These are phyloP conservation scores for Siniperca scherzeri DNA, from an alignment of 2,797 vertebrate species.

Conservation along the genomic window DNA sequence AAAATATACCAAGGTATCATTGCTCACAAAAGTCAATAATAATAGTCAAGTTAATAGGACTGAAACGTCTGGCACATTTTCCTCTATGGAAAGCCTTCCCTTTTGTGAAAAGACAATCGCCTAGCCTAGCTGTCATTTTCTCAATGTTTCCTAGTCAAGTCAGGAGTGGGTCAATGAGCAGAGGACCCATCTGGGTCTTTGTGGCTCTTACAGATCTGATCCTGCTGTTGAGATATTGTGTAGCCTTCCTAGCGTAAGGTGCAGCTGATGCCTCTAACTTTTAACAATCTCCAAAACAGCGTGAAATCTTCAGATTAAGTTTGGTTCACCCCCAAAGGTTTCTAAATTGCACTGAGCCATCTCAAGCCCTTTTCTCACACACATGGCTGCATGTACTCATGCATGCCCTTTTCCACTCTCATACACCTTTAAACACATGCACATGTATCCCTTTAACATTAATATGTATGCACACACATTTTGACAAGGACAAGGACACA, in stretches of 20 bases:
- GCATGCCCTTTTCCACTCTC: slow-evolving; percentile 41
- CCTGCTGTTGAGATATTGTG: slow-evolving; percentile 66
- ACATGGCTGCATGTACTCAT: slow-evolving; percentile 47
- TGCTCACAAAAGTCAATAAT: slow-evolving; percentile 46
- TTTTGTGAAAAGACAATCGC: slow-evolving; percentile 46
- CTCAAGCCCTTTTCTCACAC: slow-evolving; percentile 50
- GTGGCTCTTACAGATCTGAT: slow-evolving; percentile 46
- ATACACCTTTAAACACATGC: slow-evolving; percentile 42
- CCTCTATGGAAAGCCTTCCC: slow-evolving; percentile 33
- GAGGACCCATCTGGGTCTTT: slow-evolving; percentile 72
- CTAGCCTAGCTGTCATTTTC: slow-evolving; percentile 37
- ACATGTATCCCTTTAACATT: slow-evolving; percentile 34
- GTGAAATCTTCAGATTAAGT: slow-evolving; percentile 73
- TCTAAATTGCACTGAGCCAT: slow-evolving; percentile 56
- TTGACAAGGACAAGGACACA: slow-evolving; percentile 36
- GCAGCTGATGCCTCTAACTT: slow-evolving; percentile 79
- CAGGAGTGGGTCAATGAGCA: slow-evolving; percentile 59
- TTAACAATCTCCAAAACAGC: slow-evolving; percentile 69
- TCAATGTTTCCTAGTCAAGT: slow-evolving; percentile 46
- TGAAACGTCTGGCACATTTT: slow-evolving; percentile 48
- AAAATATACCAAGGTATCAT: slow-evolving; percentile 51
- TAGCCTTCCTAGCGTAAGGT: slow-evolving; percentile 61
- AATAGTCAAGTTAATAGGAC: slow-evolving; percentile 48
- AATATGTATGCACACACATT: slow-evolving; percentile 47
- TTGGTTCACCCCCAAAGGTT: slow-evolving; percentile 68